phyloP scores from a whole-genome alignment of 2,113 vertebrate species.

The Anarhynchus alexandrinus region DNA sequence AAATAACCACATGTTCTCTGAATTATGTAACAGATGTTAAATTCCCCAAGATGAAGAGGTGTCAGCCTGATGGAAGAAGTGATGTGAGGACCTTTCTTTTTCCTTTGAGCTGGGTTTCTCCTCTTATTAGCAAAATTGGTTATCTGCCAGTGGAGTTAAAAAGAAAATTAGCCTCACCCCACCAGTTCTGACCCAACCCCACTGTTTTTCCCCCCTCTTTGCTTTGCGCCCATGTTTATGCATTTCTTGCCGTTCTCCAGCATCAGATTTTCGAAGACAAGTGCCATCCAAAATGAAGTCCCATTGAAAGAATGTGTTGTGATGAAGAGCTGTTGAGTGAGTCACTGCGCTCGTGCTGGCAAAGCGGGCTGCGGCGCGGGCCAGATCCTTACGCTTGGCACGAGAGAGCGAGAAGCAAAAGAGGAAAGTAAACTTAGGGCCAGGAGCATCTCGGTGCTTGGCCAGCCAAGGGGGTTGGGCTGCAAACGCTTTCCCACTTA shows the following conservation, averaged over 20 bases:
- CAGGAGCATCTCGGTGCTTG: not conserved
- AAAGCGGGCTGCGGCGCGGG: not conserved
- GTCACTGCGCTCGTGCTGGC: not conserved
- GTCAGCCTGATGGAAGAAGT: constrained; percentile 58
- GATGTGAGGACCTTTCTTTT: constrained; percentile 30
- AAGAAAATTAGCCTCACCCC: not conserved
- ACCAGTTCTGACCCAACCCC: no score
- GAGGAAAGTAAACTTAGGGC: not conserved
- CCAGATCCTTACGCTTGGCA: not conserved
- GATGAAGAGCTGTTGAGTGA: constrained; percentile 12
- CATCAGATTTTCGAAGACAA: not conserved
- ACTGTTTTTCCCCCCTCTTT: rapidly evolving
- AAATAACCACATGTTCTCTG: constrained; percentile 52
- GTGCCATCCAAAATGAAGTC: not conserved
- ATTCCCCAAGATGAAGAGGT: constrained; percentile 45
- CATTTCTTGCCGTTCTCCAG: not conserved
- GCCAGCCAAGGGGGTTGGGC: not conserved
- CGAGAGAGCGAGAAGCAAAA: not conserved
- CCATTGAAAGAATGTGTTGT: not conserved
- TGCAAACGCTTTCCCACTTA: not conserved
- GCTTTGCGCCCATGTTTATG: rapidly evolving
- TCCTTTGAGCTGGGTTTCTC: not conserved
- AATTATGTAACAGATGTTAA: constrained; percentile 52
- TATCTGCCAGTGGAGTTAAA: not conserved
- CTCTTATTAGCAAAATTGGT: not conserved